phyloP scores from a whole-genome alignment of 2,113 vertebrate genomes.

The Centropus bengalensis region DNA sequence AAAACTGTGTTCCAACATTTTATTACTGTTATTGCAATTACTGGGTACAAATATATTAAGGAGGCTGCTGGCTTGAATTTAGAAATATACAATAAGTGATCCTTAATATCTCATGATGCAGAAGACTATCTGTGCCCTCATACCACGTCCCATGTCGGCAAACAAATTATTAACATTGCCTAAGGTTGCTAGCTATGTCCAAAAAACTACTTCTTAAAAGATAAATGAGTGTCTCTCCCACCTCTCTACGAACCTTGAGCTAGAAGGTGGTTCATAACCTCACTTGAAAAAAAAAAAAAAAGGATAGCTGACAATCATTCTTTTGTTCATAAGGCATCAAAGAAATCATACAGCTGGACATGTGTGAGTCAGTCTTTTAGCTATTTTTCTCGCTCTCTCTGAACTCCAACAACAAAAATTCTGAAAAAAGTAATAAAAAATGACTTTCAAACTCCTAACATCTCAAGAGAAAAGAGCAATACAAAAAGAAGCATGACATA shows the following conservation, averaged over 20 bases:
- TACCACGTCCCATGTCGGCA: accelerated
- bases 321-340: not conserved
- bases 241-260: not conserved
- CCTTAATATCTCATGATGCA: not conserved
- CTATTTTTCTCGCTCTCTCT: not conserved
- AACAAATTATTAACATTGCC: not conserved
- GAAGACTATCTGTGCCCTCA: not conserved
- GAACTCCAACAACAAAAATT: conserved; percentile 27
- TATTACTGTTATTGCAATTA: not conserved
- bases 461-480: not conserved
- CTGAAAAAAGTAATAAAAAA: not conserved
- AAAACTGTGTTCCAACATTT: not conserved
- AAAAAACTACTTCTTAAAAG: not conserved
- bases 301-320: not conserved
- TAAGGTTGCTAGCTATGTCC: too few relatives aligned
- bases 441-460: not conserved
- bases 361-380: not conserved
- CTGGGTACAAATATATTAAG: not conserved
- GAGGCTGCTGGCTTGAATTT: not conserved
- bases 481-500: not conserved
- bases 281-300: not conserved
- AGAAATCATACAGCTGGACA: not conserved
- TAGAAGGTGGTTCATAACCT: not conserved
- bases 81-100: not conserved
- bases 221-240: not conserved